Evolutionary conservation across 1,140 invertebrate species (phyloP).

Genomic region (Heliconius congener): DNA sequence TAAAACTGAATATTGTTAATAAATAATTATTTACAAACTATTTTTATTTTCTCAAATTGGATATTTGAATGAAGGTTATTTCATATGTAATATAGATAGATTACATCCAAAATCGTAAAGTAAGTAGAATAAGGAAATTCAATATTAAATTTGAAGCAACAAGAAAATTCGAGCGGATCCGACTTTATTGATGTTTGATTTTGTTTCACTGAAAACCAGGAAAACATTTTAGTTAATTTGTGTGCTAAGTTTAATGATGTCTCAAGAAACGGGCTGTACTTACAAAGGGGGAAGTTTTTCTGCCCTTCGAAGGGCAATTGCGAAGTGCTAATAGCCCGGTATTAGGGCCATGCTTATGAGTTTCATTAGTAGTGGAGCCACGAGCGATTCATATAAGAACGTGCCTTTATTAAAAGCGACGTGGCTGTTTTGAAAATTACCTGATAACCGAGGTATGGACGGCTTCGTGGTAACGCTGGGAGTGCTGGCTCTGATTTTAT

Average conservation of each 20-base stretch:
- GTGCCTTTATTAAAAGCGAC: conserved; percentile 74
- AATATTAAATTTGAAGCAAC: conserved; percentile 15
- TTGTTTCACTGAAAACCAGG: conserved; percentile 29
- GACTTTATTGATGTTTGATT: conserved; percentile 10
- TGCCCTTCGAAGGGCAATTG: conserved; percentile 64
- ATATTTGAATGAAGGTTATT: neutral
- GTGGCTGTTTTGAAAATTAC: conserved; percentile 74
- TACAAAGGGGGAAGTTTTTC: conserved; percentile 58
- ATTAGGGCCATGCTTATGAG: conserved; percentile 74
- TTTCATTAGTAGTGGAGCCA: conserved; percentile 73
- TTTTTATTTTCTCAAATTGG: neutral
- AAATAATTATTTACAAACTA: neutral
- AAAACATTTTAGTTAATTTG: conserved; percentile 61
- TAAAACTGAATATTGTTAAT: no score
- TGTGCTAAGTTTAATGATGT: conserved; percentile 66
- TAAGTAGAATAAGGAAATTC: conserved; percentile 1
- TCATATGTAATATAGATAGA: neutral
- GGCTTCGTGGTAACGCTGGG: conserved; percentile 29
- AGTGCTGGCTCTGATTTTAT: conserved; percentile 25
- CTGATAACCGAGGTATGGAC: conserved; percentile 45
- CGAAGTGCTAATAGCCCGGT: conserved; percentile 68
- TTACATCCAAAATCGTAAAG: conserved; percentile 6
- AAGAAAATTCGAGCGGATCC: neutral
- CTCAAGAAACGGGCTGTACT: conserved; percentile 47
- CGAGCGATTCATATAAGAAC: conserved; percentile 73